Evolutionary conservation across 2,113 vertebrate species (phyloP), one percentile per base, ranked within the genome.

Genomic region (Malurus alboscapulatus): DNA sequence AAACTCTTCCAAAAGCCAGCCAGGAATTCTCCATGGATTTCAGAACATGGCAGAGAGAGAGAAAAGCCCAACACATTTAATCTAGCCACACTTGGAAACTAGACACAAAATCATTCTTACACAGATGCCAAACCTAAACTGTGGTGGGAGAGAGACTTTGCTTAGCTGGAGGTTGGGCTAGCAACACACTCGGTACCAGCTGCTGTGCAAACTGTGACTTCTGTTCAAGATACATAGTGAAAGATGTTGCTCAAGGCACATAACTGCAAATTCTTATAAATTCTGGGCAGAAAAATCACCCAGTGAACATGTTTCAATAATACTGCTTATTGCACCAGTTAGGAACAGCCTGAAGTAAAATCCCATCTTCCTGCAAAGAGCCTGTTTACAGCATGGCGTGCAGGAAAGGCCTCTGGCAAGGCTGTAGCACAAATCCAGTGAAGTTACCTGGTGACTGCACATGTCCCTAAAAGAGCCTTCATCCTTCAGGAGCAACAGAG

Each of bases 171-270:
- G 68, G 4, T 5, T 65, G 58, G 55, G 40, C 47, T 66, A 47
- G 29, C 54, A 69, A 34, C 24, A 42, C 0, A 1, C 42, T 80
- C 0, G 0, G 34, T 57, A 44, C 38, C 2, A 2, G 68, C 42
- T 84, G 75, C 72, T 80, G 10, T 53, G 38, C 42, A 66, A 66
- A 45, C 29, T 19, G 2, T 21, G 14, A 55, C 42, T 55, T 24
- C 12, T 51, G 87, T 80, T 74, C 63, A 40, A 85, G 51, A 44
- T 3, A 25, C 10, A 1, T n/a, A 20, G 4, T 50, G 24, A 54
- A 61, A 58, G n/a, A 36, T 45, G 5, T 50, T 83, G 32, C 34
- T 87, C 29, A 45, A 62, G n/a, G 27, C 38, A 81, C 17, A 1
- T 13, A 63, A 73, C 57, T 80, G 30, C 40, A 90, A 68, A 58